Evolutionary conservation across 1,140 invertebrate genomes (phyloP).

Genomic region (Temnothorax longispinosus): DNA sequence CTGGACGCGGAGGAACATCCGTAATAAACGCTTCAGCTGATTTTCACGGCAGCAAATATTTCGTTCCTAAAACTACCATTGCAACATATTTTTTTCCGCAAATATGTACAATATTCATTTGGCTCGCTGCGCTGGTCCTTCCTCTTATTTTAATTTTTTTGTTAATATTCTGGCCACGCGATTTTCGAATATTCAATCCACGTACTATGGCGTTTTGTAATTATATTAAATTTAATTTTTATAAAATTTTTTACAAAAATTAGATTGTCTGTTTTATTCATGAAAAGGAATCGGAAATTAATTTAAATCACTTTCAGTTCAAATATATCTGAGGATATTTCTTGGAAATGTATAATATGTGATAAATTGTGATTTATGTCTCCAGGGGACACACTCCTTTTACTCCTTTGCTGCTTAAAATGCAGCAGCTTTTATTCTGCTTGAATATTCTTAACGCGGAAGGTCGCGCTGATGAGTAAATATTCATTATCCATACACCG

Average conservation of each 20-base stretch:
- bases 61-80: slow-evolving; percentile 2
- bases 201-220: not conserved
- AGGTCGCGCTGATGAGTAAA: slow-evolving; percentile 52
- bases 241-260: not conserved
- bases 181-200: not conserved
- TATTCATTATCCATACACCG: slow-evolving; percentile 57
- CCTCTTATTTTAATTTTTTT: not conserved
- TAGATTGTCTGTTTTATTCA: not conserved
- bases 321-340: not conserved
- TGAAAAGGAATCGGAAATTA: not conserved
- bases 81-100: not conserved
- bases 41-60: slow-evolving; percentile 3
- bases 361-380: slow-evolving; percentile 37
- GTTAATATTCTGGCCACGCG: not conserved
- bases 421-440: slow-evolving; percentile 46
- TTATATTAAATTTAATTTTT: not conserved
- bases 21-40: slow-evolving; percentile 27
- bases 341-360: not conserved
- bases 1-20: not conserved
- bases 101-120: slow-evolving; percentile 14
- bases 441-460: slow-evolving; percentile 49
- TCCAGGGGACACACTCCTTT: not conserved
- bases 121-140: not conserved
- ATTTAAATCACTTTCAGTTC: slow-evolving; percentile 3
- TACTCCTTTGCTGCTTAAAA: slow-evolving; percentile 18